Percentiles rank a stretch among this genome's conserved stretches.
Conservation (phyloP, 2,888 invertebrate species). For the Caenorhabditis sp. region DNA sequence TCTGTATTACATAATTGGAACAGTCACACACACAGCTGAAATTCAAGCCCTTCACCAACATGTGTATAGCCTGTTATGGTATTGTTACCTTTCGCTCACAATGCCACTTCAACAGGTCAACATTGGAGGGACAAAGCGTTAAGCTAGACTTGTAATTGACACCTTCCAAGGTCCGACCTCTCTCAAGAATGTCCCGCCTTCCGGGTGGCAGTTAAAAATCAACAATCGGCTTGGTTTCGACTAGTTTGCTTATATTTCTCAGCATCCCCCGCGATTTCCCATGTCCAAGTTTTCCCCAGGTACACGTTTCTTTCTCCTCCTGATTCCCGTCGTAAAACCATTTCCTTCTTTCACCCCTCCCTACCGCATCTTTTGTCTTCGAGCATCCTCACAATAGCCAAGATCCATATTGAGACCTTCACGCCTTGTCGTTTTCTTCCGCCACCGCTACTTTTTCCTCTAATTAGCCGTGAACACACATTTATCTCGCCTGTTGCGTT, state of each 20-base stretch:
- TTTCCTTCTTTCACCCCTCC: constrained; percentile 41
- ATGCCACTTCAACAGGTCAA: constrained; percentile 60
- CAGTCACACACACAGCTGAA: constrained; percentile 41
- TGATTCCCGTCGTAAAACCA: constrained; percentile 48
- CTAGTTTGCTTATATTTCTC: neutral
- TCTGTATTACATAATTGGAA: constrained; percentile 62
- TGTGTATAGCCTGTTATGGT: constrained; percentile 44
- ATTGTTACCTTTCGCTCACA: constrained; percentile 54
- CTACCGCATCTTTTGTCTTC: constrained; percentile 54
- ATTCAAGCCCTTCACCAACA: constrained; percentile 50
- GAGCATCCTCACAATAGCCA: constrained; percentile 47
- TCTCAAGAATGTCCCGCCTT: constrained; percentile 36
- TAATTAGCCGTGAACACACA: constrained; percentile 61
- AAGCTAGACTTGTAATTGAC: constrained; percentile 63
- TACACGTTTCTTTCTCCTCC: no score
- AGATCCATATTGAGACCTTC: constrained; percentile 58
- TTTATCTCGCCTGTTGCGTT: constrained; percentile 19
- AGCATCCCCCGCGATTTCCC: neutral
- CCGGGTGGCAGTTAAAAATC: constrained; percentile 42
- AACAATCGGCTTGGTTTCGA: constrained; percentile 27
- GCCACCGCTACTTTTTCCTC: constrained; percentile 42
- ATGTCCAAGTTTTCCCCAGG: no score
- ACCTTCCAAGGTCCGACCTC: constrained; percentile 44
- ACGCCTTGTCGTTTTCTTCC: constrained; percentile 32
- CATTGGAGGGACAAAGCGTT: constrained; percentile 43